Base-by-base conservation (phyloP, 2,797 vertebrate species). In the Ceyx erithaca region DNA sequence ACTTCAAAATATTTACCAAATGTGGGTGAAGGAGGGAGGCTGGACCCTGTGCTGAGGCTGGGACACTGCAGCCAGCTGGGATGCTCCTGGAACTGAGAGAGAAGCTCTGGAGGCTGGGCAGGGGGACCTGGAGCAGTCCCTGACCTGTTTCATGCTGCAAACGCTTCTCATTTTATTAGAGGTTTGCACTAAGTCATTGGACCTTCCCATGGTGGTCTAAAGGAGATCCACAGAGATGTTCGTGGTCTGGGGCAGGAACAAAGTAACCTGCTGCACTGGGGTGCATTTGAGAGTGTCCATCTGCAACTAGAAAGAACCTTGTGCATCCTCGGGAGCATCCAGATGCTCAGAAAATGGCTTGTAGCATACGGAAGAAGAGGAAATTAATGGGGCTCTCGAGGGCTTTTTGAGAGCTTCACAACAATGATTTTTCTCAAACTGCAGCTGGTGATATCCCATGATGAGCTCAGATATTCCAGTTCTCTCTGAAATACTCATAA, bases 91-190 rank as follows among this genome's bases (percentile, higher is more conserved):
- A 26, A 49, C 33, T 0, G 2, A 13, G 35, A 0, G 9, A 72
- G 41, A 20, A 12, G 33, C 52, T 0, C 0, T 12, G n/a, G 59
- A 25, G 22, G 7, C 25, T 0, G 1, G 52, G n/a, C 17, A 30
- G 46, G 46, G 41, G 55, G n/a, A 26, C 1, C 1, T 26, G 40
- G 33, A 35, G 21, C n/a, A 17, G 17, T 11, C 28, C n/a, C 33
- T 48, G 12, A n/a, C 13, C 46, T 22, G 48, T 21, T 62, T 70
- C 48, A 2, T 11, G 28, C 63, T 54, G 45, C 35, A 49, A 62
- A 31, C 40, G 10, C 17, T 46, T 14, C 13, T 49, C 12, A 16
- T 19, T 28, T 68, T 63, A 35, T 45, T 31, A 28, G 68, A 70
- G 33, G 9, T 63, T 67, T 76, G 26, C 40, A 59, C 12, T 23